A percentile compares a stretch with the other conserved stretches of the same genome.
phyloP scores from a whole-genome alignment of 1,140 invertebrate genomes.

The Zelostemma sp. region DNA sequence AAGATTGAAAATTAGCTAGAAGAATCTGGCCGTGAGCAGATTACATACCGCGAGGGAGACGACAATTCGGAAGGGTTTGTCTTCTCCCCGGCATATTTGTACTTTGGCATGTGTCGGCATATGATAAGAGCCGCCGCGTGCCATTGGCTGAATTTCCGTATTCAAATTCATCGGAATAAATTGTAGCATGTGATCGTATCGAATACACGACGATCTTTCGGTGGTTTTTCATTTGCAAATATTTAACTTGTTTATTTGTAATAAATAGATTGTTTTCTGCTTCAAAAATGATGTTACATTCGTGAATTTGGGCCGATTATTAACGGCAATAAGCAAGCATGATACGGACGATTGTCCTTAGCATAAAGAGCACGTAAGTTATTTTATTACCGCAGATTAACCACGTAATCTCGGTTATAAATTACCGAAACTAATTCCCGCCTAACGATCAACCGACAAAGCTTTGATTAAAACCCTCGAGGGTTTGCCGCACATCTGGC shows the following conservation, averaged over 20 bases:
- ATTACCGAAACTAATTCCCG: slow-evolving; percentile 50
- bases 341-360: neutral
- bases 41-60: slow-evolving; percentile 64
- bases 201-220: neutral
- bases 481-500: slow-evolving; percentile 47
- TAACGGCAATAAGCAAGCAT: neutral
- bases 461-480: slow-evolving; percentile 53
- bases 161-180: slow-evolving; percentile 43
- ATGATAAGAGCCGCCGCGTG: slow-evolving; percentile 54
- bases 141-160: slow-evolving; percentile 16
- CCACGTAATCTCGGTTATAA: slow-evolving; percentile 52
- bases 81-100: slow-evolving; percentile 48
- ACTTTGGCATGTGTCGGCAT: slow-evolving; percentile 51
- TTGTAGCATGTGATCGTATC: neutral
- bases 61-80: slow-evolving; percentile 55
- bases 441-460: slow-evolving; percentile 40
- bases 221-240: neutral
- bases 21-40: slow-evolving; percentile 60
- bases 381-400: slow-evolving; percentile 9
- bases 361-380: neutral
- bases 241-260: neutral
- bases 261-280: no score
- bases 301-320: neutral
- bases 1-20: slow-evolving; percentile 63
- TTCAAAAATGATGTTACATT: no score